Evolutionary conservation across 2,797 vertebrate species (phyloP).

Genomic region (Xyrichtys novacula): DNA sequence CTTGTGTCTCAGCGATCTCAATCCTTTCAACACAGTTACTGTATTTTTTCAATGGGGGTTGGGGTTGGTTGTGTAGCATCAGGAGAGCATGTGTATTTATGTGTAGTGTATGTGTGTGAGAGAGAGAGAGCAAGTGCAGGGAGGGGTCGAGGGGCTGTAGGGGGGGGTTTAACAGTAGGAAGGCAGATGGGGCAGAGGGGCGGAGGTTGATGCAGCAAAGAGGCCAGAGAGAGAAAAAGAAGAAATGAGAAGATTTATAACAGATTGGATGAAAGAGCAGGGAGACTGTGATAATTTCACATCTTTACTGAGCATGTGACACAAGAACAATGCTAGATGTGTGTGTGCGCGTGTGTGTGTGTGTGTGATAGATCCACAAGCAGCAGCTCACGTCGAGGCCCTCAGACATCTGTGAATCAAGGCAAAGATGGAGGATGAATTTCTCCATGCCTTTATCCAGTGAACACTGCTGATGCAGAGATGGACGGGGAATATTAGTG

Average conservation of each 20-base stretch:
- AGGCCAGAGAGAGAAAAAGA: conserved; percentile 62
- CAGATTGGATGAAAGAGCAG: conserved; percentile 58
- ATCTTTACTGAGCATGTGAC: conserved; percentile 62
- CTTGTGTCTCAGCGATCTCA: conserved; percentile 54
- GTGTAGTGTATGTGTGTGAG: conserved; percentile 59
- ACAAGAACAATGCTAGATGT: conserved; percentile 61
- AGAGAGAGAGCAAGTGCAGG: conserved; percentile 63
- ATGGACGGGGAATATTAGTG: conserved; percentile 35
- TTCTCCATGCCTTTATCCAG: conserved; percentile 43
- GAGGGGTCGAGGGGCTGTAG: conserved; percentile 74
- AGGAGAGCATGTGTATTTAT: conserved; percentile 67
- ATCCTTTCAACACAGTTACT: conserved; percentile 46
- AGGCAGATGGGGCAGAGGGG: conserved; percentile 85
- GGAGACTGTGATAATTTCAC: conserved; percentile 46
- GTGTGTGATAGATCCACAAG: conserved; percentile 52
- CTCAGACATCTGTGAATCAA: conserved; percentile 58
- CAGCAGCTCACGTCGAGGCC: conserved; percentile 49
- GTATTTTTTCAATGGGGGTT: conserved; percentile 44
- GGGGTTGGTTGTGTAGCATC: conserved; percentile 58
- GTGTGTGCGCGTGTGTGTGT: conserved; percentile 54
- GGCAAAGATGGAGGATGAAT: conserved; percentile 64
- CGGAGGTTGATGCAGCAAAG: conserved; percentile 83
- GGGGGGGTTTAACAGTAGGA: conserved; percentile 75
- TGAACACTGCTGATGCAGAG: conserved; percentile 20
- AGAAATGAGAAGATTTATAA: conserved; percentile 68